Evolutionary conservation across 2,113 vertebrate genomes (phyloP).

Genomic region (Pampusana beccarii): DNA sequence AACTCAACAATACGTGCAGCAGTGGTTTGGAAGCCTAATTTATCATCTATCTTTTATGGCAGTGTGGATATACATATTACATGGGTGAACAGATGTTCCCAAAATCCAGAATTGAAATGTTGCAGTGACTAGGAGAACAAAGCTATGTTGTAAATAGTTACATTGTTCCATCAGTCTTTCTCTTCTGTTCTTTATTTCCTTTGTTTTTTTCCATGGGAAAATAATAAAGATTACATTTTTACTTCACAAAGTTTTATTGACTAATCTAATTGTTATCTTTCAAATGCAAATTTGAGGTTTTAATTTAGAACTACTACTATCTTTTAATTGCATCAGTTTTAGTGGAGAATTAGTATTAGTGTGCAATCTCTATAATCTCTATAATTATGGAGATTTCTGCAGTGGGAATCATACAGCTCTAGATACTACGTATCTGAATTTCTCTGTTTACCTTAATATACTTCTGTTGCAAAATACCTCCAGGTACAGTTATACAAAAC

Average conservation of each 20-base stretch:
- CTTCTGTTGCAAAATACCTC: conserved; percentile 38
- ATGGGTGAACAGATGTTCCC: conserved; percentile 23
- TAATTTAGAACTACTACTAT: conserved; percentile 70
- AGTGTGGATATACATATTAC: conserved; percentile 26
- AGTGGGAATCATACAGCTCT: conserved; percentile 59
- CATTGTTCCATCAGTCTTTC: background rate
- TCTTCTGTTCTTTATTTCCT: background rate
- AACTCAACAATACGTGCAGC: background rate
- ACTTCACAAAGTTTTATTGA: conserved; percentile 68
- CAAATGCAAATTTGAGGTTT: conserved; percentile 73
- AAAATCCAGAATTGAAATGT: background rate
- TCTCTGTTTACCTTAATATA: conserved; percentile 32
- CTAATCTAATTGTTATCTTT: conserved; percentile 75
- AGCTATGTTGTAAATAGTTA: background rate
- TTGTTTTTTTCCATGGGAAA: conserved; percentile 18
- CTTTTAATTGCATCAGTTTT: conserved; percentile 77
- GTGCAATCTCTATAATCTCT: conserved; percentile 70
- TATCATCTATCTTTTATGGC: conserved; percentile 15
- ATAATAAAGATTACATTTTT: conserved; percentile 53
- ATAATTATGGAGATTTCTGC: conserved; percentile 72
- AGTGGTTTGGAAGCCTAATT: background rate
- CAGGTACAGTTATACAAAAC: conserved; percentile 9
- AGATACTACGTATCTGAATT: conserved; percentile 55
- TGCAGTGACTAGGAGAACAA: background rate
- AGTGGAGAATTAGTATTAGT: conserved; percentile 71